phyloP scores from a whole-genome alignment of 2,888 invertebrate genomes.

The Pseudococcus jackbeardsleyi region DNA sequence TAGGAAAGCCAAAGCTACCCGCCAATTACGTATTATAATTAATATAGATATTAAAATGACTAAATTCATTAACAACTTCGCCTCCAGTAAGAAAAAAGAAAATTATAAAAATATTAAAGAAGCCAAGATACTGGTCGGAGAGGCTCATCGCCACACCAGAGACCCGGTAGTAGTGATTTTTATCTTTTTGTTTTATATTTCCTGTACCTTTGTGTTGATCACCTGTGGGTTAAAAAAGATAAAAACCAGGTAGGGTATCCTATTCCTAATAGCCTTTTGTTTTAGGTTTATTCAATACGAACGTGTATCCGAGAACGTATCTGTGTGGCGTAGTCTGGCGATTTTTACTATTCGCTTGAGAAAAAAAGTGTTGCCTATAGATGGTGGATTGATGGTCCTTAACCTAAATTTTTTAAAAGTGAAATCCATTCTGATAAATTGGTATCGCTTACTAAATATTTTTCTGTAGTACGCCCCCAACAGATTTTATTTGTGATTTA shows the following conservation, averaged over 20 bases:
- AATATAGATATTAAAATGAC: constrained; percentile 33
- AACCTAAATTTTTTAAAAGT: constrained; percentile 49
- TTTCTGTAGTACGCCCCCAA: constrained; percentile 25
- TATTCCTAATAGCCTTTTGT: constrained; percentile 30
- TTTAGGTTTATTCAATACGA: not conserved
- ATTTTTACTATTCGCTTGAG: not conserved
- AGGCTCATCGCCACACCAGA: not conserved
- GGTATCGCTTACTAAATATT: constrained; percentile 9
- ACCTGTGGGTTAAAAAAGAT: not conserved
- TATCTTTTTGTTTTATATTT: constrained; percentile 64
- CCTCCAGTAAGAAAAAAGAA: not conserved
- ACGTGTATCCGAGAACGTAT: not conserved
- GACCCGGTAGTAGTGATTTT: constrained; percentile 62
- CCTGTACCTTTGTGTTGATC: constrained; percentile 7
- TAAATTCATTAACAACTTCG: constrained; percentile 24
- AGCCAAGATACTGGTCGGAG: not conserved
- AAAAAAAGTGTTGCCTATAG: not conserved
- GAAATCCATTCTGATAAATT: constrained; percentile 50
- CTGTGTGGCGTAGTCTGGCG: not conserved
- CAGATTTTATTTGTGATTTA: constrained; percentile 47
- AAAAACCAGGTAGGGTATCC: constrained; percentile 15
- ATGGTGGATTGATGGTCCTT: not conserved
- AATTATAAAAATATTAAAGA: constrained; percentile 41
- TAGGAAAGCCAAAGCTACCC: not conserved
- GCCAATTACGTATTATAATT: constrained; percentile 22